Percentiles rank a stretch among this genome's conserved stretches.
These are phyloP conservation scores for Hyposoter dolosus DNA, from an alignment of 2,888 invertebrate genomes.

Conservation along the genomic window DNA sequence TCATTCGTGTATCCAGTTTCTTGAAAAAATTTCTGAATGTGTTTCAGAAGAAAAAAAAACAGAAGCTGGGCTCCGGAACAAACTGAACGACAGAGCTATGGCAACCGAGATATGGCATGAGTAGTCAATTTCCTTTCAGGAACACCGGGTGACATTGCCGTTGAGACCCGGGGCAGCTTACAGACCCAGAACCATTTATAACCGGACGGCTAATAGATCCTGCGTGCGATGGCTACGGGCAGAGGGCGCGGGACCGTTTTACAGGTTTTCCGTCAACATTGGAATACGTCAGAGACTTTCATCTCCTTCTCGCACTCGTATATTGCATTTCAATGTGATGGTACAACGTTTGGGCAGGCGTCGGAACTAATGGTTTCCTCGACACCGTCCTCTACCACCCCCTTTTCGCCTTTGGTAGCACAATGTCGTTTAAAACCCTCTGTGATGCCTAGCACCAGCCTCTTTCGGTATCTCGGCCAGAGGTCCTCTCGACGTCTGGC, in stretches of 20 bases:
- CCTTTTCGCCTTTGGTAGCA: constrained; percentile 44
- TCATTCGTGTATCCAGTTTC: neutral
- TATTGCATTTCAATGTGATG: constrained; percentile 40
- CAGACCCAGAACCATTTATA: constrained; percentile 82
- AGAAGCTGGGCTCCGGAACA: constrained; percentile 24
- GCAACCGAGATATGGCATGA: constrained; percentile 72
- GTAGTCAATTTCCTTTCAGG: constrained; percentile 82
- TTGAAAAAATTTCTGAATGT: constrained; percentile 7
- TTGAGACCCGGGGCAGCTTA: constrained; percentile 49
- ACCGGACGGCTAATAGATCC: constrained; percentile 80
- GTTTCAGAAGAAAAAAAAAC: constrained; percentile 32
- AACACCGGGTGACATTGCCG: constrained; percentile 79
- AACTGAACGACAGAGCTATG: constrained; percentile 15
- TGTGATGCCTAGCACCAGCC: constrained; percentile 15
- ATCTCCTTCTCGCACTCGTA: constrained; percentile 38
- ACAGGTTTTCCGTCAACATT: constrained; percentile 83
- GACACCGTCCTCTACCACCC: constrained; percentile 59
- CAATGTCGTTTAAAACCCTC: constrained; percentile 41
- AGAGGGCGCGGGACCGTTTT: constrained; percentile 77
- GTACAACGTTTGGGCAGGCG: constrained; percentile 57
- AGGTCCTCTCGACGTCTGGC: constrained; percentile 54
- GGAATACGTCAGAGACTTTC: constrained; percentile 76
- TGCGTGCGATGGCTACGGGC: constrained; percentile 72
- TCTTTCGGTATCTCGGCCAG: constrained; percentile 39
- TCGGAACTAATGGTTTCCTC: constrained; percentile 70